phyloP scores from a whole-genome alignment of 2,797 vertebrate genomes.

The Lepus oiostolus region DNA sequence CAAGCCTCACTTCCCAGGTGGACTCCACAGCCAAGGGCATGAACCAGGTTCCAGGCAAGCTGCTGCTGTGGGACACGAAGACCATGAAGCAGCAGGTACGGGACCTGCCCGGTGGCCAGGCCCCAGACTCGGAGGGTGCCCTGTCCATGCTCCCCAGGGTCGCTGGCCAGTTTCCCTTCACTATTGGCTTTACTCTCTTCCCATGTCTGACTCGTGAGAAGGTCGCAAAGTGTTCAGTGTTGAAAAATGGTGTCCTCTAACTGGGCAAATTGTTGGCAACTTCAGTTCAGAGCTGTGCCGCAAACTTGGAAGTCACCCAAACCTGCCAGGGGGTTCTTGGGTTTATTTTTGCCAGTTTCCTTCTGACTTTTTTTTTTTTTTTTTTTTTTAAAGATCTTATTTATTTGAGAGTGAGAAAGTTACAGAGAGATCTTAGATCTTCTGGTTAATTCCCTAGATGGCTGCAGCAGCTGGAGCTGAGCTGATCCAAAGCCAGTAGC shows the following conservation, averaged over 20 bases:
- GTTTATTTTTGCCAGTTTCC: neutral
- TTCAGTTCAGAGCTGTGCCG: neutral
- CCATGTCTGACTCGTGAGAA: neutral
- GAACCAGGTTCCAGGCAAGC: slow-evolving; percentile 92
- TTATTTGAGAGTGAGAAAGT: neutral
- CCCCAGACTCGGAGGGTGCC: rapidly evolving
- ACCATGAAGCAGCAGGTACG: slow-evolving; percentile 97
- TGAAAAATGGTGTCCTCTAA: neutral
- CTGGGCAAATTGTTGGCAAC: neutral
- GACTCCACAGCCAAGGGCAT: slow-evolving; percentile 86
- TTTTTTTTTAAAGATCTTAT: neutral
- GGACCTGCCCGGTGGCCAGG: neutral
- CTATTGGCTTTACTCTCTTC: neutral
- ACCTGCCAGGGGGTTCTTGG: neutral
- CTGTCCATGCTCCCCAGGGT: rapidly evolving
- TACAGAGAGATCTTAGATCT: too few species aligned
- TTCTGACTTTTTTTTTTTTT: neutral
- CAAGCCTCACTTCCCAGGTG: slow-evolving; percentile 83
- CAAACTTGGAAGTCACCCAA: neutral
- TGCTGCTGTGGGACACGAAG: slow-evolving; percentile 98
- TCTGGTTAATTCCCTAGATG: too few species aligned
- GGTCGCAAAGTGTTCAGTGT: too few species aligned
- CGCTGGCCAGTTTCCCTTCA: neutral
- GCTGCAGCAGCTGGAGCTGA: too few species aligned
- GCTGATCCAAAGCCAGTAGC: too few species aligned